Base-by-base conservation (phyloP, 2,888 invertebrate genomes). In the Dromius quadrimaculatus region DNA sequence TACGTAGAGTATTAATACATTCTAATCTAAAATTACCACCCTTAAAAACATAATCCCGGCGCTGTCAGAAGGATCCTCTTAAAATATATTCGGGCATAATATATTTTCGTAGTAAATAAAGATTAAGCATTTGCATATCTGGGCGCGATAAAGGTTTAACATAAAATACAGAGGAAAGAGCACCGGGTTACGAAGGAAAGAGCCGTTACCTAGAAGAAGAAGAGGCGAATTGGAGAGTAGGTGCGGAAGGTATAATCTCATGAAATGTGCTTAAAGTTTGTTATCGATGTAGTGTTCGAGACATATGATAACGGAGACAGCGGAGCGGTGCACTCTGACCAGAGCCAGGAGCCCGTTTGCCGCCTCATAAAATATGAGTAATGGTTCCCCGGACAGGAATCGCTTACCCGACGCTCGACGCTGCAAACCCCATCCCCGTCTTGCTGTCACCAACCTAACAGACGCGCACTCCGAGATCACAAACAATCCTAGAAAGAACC, bases 231-330 rank as follows among this genome's bases (percentile, higher is more conserved):
- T 38, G 23, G 32, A 65, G 28, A 47, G 43, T 20, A 47, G 57
- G 54, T 41, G 57, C 23, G 28, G 66, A 50, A 63, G 50, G 54
- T 59, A 68, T 68, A 73, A 74, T 74, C 73, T 72, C 71, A 72
- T 73, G 74, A 74, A 74, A 74, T 74, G 74, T 74, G 74, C 74
- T 68, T 59, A 73, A 75, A 75, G 74, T 74, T 75, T 71, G 74
- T 73, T 74, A 73, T 74, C 70, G 74, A 74, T 73, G 74, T 73
- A 73, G 73, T 70, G 68, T 68, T 68, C 59, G 59, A 68, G 68
- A 68, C 68, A 68, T 68, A 68, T 68, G 68, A 68, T 68, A 68
- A 68, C 68, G 68, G 68, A 43, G 68, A 66, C 59, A 57, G 68
- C 65, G 63, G 17, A 32, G 38, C 50, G 65, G 65, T 68, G 66